These are phyloP conservation scores for Megaceryle alcyon DNA, from an alignment of 2,797 vertebrate species.

Conservation along the genomic window DNA sequence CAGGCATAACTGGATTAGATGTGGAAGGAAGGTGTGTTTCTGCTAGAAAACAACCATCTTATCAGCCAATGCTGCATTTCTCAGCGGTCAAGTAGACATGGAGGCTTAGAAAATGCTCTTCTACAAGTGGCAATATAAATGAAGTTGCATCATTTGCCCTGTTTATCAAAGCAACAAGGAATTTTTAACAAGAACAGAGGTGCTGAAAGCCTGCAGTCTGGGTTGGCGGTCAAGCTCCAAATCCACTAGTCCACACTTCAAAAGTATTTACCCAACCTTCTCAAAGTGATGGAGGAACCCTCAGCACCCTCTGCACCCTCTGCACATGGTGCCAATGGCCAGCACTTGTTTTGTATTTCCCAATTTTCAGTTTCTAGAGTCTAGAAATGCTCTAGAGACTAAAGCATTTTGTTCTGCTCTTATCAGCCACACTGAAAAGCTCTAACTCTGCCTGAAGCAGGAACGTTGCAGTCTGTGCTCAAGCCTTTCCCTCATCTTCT, in stretches of 20 bases:
- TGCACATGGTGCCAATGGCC: background rate
- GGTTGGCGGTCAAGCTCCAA: conserved; percentile 14
- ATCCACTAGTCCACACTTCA: conserved; percentile 15
- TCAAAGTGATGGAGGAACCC: background rate
- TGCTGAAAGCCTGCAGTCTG: conserved; percentile 8
- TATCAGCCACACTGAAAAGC: background rate
- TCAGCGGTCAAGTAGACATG: conserved; percentile 4
- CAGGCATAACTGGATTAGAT: background rate
- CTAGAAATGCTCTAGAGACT: background rate
- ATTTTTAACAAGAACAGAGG: conserved; percentile 19
- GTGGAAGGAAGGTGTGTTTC: conserved; percentile 10
- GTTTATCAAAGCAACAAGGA: conserved; percentile 32
- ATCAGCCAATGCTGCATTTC: conserved; percentile 26
- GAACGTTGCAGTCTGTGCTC: background rate
- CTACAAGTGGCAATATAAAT: conserved; percentile 14
- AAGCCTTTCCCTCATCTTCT: background rate
- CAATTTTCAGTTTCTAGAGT: background rate
- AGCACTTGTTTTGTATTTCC: background rate
- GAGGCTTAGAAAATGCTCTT: conserved; percentile 32
- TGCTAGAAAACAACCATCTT: conserved; percentile 15
- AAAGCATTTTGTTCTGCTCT: background rate
- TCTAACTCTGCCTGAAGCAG: background rate
- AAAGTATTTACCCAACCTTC: conserved; percentile 7
- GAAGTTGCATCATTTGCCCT: conserved; percentile 13
- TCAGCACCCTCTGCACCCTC: background rate